These are phyloP conservation scores for Conus canariensis DNA, from an alignment of 2,888 invertebrate species.

Conservation along the genomic window DNA sequence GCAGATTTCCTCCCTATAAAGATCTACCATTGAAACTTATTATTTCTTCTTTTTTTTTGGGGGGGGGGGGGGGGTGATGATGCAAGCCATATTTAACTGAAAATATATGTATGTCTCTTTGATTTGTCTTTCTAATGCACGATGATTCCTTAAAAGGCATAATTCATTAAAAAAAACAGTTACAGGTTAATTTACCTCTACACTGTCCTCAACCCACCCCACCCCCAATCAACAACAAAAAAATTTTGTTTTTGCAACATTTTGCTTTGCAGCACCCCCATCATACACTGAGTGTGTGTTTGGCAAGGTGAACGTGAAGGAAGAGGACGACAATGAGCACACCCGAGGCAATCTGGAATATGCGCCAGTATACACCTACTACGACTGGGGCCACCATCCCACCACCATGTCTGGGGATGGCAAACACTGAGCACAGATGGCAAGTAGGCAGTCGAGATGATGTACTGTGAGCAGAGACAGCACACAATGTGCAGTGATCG, in stretches of 20 bases:
- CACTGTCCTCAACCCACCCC: too few relatives aligned
- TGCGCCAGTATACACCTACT: constrained; percentile 72
- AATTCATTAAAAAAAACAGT: neutral
- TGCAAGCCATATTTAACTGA: too few relatives aligned
- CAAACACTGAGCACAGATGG: neutral
- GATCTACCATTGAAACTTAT: too few relatives aligned
- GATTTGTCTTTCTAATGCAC: too few relatives aligned
- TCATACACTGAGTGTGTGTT: constrained; percentile 68
- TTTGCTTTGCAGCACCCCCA: constrained; percentile 61
- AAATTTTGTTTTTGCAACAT: neutral
- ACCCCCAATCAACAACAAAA: neutral
- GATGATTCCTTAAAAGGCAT: neutral
- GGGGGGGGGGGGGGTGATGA: too few relatives aligned
- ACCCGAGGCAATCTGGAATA: constrained; percentile 67
- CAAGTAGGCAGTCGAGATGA: too few relatives aligned
- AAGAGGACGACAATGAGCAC: constrained; percentile 72
- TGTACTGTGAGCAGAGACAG: too few relatives aligned
- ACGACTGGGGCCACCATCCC: constrained; percentile 58
- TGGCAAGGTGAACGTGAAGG: constrained; percentile 64
- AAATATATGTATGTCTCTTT: too few relatives aligned
- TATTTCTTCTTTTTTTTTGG: too few relatives aligned
- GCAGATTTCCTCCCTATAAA: too few relatives aligned
- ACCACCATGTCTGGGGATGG: constrained; percentile 37
- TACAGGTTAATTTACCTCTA: neutral
- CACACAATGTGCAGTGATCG: too few relatives aligned